Evolutionary conservation across 2,888 invertebrate species (phyloP).

Genomic region (Teinopalpus imperialis): DNA sequence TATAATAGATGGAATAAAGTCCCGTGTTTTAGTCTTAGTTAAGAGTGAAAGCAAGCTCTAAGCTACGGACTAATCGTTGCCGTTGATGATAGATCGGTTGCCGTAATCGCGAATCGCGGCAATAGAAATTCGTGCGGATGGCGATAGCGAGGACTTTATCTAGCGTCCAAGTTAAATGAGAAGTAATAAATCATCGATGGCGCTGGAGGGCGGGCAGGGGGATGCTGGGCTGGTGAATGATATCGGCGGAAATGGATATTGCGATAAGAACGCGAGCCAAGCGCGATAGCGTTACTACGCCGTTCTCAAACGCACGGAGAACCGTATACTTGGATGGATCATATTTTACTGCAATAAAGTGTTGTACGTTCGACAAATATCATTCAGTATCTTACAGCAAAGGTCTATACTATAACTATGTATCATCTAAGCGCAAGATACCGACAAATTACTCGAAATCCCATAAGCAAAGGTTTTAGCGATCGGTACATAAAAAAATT

Average conservation of each 20-base stretch:
- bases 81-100: constrained; percentile 53
- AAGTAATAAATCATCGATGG: constrained; percentile 52
- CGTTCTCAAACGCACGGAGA: constrained; percentile 13
- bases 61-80: constrained; percentile 29
- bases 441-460: no score
- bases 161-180: constrained; percentile 51
- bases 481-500: background rate
- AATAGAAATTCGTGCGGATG: constrained; percentile 41
- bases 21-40: background rate
- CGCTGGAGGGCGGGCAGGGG: constrained; percentile 41
- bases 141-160: constrained; percentile 48
- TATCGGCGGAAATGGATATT: constrained; percentile 62
- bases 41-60: background rate
- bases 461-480: background rate
- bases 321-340: background rate
- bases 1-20: background rate
- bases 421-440: no score
- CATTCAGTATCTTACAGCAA: no score
- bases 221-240: constrained; percentile 41
- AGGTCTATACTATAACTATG: no score
- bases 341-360: constrained; percentile 4
- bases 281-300: constrained; percentile 30
- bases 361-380: background rate
- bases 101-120: constrained; percentile 47
- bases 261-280: constrained; percentile 54